phyloP scores from a whole-genome alignment of 2,113 vertebrate genomes.

The Notechis scutatus region DNA sequence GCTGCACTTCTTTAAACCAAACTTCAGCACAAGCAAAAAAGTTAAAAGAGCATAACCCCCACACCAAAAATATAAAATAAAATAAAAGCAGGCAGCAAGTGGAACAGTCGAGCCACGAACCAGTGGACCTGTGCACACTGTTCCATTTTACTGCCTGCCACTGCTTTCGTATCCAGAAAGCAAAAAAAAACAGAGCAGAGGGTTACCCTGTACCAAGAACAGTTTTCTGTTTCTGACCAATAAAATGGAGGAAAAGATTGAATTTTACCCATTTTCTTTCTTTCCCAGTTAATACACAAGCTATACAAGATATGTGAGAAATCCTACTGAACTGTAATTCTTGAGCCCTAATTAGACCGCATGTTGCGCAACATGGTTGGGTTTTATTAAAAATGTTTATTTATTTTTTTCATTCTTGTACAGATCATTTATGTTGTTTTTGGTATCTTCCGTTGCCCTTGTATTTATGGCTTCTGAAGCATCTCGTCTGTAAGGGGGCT shows the following conservation, averaged over 20 bases:
- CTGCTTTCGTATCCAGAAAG: not conserved
- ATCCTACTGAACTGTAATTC: not conserved
- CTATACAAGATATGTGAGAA: not conserved
- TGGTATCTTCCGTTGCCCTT: not conserved
- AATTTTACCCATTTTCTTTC: not conserved
- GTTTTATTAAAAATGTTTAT: not conserved
- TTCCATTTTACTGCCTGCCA: not conserved
- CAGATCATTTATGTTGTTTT: not conserved
- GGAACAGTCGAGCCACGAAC: not conserved
- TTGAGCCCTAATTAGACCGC: not conserved
- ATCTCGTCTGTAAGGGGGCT: not conserved
- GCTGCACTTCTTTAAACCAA: not conserved
- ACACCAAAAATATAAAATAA: not conserved
- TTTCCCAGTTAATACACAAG: not conserved
- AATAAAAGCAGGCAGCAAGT: not conserved
- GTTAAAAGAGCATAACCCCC: not conserved
- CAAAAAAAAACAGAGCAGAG: not conserved
- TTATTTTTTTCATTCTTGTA: not conserved
- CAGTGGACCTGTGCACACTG: not conserved
- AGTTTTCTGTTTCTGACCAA: not conserved
- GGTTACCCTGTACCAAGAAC: not conserved
- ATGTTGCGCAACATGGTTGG: not conserved
- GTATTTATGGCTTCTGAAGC: not conserved
- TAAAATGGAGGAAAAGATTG: not conserved
- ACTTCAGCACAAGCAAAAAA: not conserved